Conservation (phyloP, 1,140 invertebrate genomes). For the Bombus impatiens region DNA sequence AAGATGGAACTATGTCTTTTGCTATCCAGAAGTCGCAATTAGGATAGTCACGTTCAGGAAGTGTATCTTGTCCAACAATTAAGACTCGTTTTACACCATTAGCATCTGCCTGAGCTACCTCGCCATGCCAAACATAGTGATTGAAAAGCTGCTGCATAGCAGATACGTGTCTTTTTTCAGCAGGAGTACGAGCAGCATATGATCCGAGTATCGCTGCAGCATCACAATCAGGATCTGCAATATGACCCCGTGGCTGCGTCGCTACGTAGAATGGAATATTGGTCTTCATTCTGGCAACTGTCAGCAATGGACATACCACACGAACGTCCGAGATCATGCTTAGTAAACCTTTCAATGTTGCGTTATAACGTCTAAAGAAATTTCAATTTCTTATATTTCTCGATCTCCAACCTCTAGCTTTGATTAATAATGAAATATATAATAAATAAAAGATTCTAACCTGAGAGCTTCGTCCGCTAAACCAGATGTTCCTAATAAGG, state of each 20-base stretch:
- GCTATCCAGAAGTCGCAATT: slow-evolving; percentile 90
- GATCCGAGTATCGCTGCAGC: slow-evolving; percentile 90
- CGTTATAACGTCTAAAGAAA: slow-evolving; percentile 83
- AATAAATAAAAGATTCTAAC: slow-evolving; percentile 39
- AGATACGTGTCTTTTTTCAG: slow-evolving; percentile 88
- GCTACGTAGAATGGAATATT: slow-evolving; percentile 89
- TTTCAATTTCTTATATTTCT: neutral
- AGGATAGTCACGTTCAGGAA: slow-evolving; percentile 84
- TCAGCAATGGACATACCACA: slow-evolving; percentile 89
- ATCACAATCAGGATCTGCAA: slow-evolving; percentile 87
- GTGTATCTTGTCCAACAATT: slow-evolving; percentile 87
- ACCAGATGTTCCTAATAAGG: slow-evolving; percentile 85
- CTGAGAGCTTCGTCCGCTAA: slow-evolving; percentile 84
- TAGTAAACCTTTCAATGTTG: slow-evolving; percentile 86
- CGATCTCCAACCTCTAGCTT: no score
- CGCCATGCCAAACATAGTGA: slow-evolving; percentile 89
- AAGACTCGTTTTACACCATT: slow-evolving; percentile 83
- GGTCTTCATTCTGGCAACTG: slow-evolving; percentile 83
- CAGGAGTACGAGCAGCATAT: slow-evolving; percentile 87
- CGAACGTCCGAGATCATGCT: slow-evolving; percentile 90
- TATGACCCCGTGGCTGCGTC: slow-evolving; percentile 83
- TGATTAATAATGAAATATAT: neutral
- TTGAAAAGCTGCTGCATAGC: slow-evolving; percentile 93
- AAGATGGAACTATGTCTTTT: slow-evolving; percentile 88
- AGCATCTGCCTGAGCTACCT: slow-evolving; percentile 83